Conservation (phyloP, 2,888 invertebrate genomes). For the Bruchidius siliquastri region DNA sequence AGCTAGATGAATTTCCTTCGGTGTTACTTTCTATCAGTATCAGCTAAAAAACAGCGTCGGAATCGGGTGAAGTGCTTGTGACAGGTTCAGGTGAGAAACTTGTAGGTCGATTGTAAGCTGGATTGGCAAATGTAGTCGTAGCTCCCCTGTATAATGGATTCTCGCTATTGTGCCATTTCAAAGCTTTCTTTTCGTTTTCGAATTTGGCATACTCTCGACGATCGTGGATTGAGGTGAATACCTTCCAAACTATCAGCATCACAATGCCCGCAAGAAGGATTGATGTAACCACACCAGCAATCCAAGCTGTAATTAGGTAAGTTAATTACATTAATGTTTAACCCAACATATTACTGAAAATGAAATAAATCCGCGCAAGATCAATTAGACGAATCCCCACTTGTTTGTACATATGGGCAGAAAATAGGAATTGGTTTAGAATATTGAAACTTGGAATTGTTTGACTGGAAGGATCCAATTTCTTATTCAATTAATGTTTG, state of each 20-base stretch:
- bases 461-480: too few species aligned
- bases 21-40: neutral
- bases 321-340: neutral
- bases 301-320: constrained; percentile 42
- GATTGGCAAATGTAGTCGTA: constrained; percentile 72
- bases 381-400: too few species aligned
- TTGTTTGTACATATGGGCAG: too few species aligned
- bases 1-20: neutral
- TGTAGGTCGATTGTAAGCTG: constrained; percentile 41
- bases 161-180: constrained; percentile 69
- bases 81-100: constrained; percentile 1
- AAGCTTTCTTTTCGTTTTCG: constrained; percentile 60
- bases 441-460: too few species aligned
- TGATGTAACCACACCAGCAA: constrained; percentile 63
- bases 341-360: too few species aligned
- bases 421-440: too few species aligned
- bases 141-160: constrained; percentile 82
- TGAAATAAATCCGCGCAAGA: too few species aligned
- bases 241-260: constrained; percentile 71
- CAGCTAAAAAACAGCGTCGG: neutral
- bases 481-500: too few species aligned
- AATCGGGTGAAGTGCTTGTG: neutral
- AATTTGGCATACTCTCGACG: constrained; percentile 71
- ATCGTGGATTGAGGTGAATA: constrained; percentile 68
- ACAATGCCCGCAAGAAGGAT: constrained; percentile 69